Percentiles rank a stretch among this genome's conserved stretches.
phyloP scores from a whole-genome alignment of 2,113 vertebrate species.

The Pycnonotus jocosus region DNA sequence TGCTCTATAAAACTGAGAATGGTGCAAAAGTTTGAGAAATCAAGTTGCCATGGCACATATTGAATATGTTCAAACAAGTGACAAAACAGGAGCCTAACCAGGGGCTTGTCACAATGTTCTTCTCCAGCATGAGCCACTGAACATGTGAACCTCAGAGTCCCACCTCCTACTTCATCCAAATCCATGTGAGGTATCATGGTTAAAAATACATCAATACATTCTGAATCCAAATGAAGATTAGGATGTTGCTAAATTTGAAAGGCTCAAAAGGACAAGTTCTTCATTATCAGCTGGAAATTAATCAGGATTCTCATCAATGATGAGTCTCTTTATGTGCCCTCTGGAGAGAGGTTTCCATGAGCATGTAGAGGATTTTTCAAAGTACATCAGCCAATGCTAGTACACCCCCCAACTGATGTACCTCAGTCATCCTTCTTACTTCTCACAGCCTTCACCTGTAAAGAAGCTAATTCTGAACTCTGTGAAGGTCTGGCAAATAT shows the following conservation, averaged over 20 bases:
- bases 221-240: neutral
- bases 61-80: neutral
- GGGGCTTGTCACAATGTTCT: neutral
- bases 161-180: neutral
- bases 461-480: neutral
- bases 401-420: neutral
- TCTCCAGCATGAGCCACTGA: neutral
- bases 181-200: neutral
- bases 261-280: neutral
- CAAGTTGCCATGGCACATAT: rapidly evolving
- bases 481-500: neutral
- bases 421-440: neutral
- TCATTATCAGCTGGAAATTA: neutral
- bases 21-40: neutral
- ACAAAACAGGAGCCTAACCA: neutral
- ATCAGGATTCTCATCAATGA: neutral
- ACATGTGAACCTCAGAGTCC: neutral
- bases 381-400: neutral
- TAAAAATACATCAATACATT: neutral
- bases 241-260: neutral
- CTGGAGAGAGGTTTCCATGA: neutral
- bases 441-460: neutral
- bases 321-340: neutral
- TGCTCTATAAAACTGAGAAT: neutral
- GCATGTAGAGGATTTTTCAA: neutral